Conservation (phyloP, 2,797 vertebrate genomes). For the Malacoctenus gilli region DNA sequence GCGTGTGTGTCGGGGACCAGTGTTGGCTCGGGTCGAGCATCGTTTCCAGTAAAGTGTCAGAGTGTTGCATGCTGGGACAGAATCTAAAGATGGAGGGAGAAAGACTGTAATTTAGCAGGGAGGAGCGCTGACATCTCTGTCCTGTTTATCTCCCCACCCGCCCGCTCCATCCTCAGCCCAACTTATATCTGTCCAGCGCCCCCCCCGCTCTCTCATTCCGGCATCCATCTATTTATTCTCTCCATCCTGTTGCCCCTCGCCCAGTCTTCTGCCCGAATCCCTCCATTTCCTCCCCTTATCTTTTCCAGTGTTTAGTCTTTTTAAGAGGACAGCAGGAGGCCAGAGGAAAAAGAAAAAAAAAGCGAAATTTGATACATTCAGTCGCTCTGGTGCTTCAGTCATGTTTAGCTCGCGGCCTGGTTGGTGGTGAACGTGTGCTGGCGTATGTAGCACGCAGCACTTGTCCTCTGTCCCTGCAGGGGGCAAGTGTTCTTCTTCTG, state of each 20-base stretch:
- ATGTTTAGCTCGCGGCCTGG: too few species aligned
- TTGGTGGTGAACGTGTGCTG: constrained; percentile 5
- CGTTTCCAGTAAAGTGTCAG: constrained; percentile 76
- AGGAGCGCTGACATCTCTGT: constrained; percentile 36
- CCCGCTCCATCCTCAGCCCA: constrained; percentile 27
- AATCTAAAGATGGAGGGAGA: constrained; percentile 67
- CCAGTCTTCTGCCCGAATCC: constrained; percentile 2
- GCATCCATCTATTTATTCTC: constrained; percentile 7
- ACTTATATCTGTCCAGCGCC: neutral
- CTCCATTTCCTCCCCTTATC: neutral
- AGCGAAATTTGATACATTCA: constrained; percentile 54
- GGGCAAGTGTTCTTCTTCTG: constrained; percentile 4
- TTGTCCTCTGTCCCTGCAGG: constrained; percentile 8
- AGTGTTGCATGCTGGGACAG: constrained; percentile 73
- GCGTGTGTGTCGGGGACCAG: constrained; percentile 12
- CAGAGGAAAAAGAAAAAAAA: too few species aligned
- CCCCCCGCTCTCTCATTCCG: neutral
- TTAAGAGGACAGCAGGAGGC: too few species aligned
- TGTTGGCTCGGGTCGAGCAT: constrained; percentile 34
- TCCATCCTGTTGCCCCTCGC: too few species aligned
- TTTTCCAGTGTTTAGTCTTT: constrained; percentile 55
- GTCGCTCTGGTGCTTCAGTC: constrained; percentile 21
- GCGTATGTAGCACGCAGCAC: neutral
- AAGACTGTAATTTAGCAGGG: constrained; percentile 69
- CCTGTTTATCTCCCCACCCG: constrained; percentile 45